phyloP scores from a whole-genome alignment of 2,797 vertebrate genomes.

The Bryconaethiops microstoma region DNA sequence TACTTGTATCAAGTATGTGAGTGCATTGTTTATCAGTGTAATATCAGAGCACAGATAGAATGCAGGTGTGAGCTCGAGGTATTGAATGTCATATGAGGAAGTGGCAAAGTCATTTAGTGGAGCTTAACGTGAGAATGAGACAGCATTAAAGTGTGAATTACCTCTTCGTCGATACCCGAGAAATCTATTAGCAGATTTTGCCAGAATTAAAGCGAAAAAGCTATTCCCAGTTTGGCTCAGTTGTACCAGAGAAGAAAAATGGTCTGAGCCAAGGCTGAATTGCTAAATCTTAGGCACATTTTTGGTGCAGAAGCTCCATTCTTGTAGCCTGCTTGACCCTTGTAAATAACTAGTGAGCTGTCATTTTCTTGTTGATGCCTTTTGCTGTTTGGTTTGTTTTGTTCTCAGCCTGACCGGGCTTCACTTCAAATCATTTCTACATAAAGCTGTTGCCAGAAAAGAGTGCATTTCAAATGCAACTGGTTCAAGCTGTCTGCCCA shows the following conservation, averaged over 20 bases:
- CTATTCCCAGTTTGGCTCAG: slow-evolving; percentile 67
- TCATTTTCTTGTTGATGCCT: not conserved
- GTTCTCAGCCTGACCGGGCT: not conserved
- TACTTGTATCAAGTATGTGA: slow-evolving; percentile 23
- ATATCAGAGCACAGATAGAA: not conserved
- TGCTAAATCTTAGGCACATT: not conserved
- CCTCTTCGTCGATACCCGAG: slow-evolving; percentile 65
- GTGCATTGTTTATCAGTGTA: slow-evolving; percentile 35
- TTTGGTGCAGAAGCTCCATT: not conserved
- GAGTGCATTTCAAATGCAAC: not conserved
- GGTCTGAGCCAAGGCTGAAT: not conserved
- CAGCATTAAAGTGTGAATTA: slow-evolving; percentile 76
- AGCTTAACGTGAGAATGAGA: slow-evolving; percentile 72
- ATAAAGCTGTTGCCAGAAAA: not conserved
- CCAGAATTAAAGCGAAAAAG: slow-evolving; percentile 63
- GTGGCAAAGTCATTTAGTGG: slow-evolving; percentile 66
- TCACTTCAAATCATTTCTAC: not conserved
- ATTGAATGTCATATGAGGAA: slow-evolving; percentile 31
- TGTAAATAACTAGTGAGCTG: not conserved
- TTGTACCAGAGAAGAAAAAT: slow-evolving; percentile 64
- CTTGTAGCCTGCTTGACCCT: not conserved
- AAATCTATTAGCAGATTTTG: slow-evolving; percentile 72
- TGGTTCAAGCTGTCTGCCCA: not conserved
- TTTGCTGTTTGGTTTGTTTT: not conserved
- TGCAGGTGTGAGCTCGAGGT: slow-evolving; percentile 30